A percentile compares a stretch with the other conserved stretches of the same genome.
Evolutionary conservation across 2,113 vertebrate genomes (phyloP).

Genomic region (Vidua macroura): DNA sequence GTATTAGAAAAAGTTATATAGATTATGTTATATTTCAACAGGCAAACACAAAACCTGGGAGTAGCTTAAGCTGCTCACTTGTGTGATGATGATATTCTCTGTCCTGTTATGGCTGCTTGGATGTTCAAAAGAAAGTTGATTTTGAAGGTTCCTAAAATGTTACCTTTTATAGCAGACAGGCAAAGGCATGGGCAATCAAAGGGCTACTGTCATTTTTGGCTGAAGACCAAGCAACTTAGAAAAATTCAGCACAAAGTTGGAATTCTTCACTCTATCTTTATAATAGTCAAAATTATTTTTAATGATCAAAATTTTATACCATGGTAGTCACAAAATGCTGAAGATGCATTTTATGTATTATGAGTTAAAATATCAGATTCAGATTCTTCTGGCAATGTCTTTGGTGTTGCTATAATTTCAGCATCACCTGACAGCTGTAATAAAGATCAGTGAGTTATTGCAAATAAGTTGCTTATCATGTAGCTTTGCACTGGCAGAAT

Average conservation of each 20-base stretch:
- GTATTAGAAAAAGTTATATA: background rate
- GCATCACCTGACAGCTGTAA: background rate
- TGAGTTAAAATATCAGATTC: background rate
- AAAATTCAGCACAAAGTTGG: background rate
- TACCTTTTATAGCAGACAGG: background rate
- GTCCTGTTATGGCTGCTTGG: background rate
- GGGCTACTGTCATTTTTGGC: background rate
- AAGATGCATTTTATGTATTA: background rate
- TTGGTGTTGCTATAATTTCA: background rate
- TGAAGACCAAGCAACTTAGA: background rate
- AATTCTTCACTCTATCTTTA: background rate
- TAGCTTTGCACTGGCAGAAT: background rate
- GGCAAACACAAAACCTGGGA: background rate
- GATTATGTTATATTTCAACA: background rate
- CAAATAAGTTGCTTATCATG: background rate
- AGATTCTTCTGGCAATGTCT: background rate
- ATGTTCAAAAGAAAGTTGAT: background rate
- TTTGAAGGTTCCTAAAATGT: background rate
- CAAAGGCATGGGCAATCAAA: background rate
- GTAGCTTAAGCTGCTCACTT: background rate
- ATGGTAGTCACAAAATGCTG: background rate
- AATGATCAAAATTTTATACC: background rate
- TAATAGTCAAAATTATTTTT: background rate
- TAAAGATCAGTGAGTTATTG: background rate
- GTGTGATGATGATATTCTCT: background rate